Percentiles rank a stretch among this genome's conserved stretches.
These are phyloP conservation scores for Caenorhabditis panamensis DNA, from an alignment of 2,888 invertebrate species.

Conservation along the genomic window DNA sequence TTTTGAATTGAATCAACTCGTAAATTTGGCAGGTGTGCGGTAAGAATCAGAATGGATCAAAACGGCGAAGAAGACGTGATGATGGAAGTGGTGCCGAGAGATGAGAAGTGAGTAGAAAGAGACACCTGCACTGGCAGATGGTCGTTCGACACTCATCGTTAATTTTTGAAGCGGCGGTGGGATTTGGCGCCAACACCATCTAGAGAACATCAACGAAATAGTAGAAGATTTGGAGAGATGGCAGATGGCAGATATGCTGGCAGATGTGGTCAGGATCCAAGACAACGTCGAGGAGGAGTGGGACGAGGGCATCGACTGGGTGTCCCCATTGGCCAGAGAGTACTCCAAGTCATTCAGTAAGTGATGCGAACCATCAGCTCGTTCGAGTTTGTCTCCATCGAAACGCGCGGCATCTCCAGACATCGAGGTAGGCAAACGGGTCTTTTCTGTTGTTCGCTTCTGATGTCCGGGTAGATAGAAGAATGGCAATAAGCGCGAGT, in stretches of 20 bases:
- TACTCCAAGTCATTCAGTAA: constrained; percentile 44
- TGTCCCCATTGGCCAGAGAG: constrained; percentile 24
- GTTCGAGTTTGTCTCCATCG: constrained; percentile 42
- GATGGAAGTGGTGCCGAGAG: constrained; percentile 10
- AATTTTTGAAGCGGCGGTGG: constrained; percentile 26
- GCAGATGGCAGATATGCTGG: constrained; percentile 26
- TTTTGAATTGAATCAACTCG: background rate
- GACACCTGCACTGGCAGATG: constrained; percentile 25
- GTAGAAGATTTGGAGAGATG: constrained; percentile 27
- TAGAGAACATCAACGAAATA: constrained; percentile 23
- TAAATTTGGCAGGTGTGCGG: constrained; percentile 28
- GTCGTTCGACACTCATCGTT: constrained; percentile 24
- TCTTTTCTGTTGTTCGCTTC: background rate
- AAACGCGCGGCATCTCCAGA: constrained; percentile 28
- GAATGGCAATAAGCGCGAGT: constrained; percentile 13
- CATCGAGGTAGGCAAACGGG: constrained; percentile 29
- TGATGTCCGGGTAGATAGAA: constrained; percentile 20
- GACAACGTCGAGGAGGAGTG: constrained; percentile 21
- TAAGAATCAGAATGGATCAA: constrained; percentile 23
- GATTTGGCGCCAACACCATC: constrained; percentile 27
- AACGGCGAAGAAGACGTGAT: constrained; percentile 21
- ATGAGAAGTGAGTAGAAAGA: constrained; percentile 7
- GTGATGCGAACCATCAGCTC: constrained; percentile 32
- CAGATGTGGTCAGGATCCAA: constrained; percentile 46
- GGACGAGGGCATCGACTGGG: constrained; percentile 54